phyloP scores from a whole-genome alignment of 2,888 invertebrate genomes.

The Himalopsyche anomala region DNA sequence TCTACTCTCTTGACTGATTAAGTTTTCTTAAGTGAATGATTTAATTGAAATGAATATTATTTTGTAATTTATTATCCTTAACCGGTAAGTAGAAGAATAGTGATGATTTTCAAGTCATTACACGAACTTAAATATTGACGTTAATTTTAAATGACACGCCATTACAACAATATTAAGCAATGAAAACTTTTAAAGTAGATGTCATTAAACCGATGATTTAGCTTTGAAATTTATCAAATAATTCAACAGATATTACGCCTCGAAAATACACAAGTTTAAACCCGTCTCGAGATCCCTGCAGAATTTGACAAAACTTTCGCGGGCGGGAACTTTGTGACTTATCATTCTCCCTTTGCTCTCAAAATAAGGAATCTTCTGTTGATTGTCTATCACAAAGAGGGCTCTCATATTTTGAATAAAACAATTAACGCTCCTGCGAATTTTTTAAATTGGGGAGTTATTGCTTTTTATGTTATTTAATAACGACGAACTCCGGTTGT shows the following conservation, averaged over 20 bases:
- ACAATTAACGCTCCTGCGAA: conserved; percentile 11
- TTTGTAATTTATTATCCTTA: too few relatives aligned
- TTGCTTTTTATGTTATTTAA: conserved; percentile 22
- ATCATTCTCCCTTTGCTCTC: conserved; percentile 32
- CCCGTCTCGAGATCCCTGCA: background rate
- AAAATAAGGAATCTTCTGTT: conserved; percentile 40
- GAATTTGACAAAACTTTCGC: conserved; percentile 9
- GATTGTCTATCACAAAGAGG: conserved; percentile 21
- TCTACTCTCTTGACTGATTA: too few relatives aligned
- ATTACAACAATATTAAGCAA: conserved; percentile 16
- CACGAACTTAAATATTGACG: background rate
- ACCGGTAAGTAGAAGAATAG: too few relatives aligned
- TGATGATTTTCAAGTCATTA: too few relatives aligned
- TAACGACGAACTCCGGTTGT: background rate
- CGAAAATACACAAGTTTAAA: background rate
- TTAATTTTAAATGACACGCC: conserved; percentile 22
- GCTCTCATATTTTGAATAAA: conserved; percentile 6
- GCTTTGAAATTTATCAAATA: conserved; percentile 36
- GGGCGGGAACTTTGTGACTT: conserved; percentile 23
- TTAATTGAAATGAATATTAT: too few relatives aligned
- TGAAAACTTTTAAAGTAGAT: conserved; percentile 40
- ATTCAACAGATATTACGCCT: conserved; percentile 19
- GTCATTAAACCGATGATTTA: conserved; percentile 37
- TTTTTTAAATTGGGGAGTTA: background rate
- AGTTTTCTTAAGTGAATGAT: too few relatives aligned